Evolutionary conservation across 2,888 invertebrate genomes (phyloP).

Genomic region (Electrophaes corylata): DNA sequence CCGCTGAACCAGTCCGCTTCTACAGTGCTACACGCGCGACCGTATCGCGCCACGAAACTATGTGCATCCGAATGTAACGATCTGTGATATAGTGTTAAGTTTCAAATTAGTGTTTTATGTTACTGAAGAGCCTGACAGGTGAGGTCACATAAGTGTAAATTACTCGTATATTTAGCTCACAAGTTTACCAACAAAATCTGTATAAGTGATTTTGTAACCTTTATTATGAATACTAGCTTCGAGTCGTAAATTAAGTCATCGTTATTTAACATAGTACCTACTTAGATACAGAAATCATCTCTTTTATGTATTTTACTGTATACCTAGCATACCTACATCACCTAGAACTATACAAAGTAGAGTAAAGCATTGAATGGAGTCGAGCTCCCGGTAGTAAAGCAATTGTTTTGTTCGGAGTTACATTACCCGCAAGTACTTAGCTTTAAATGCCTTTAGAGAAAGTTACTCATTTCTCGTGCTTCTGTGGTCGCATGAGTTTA

Average conservation of each 20-base stretch:
- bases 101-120: constrained; percentile 61
- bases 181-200: constrained; percentile 49
- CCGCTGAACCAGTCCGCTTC: constrained; percentile 59
- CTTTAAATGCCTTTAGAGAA: constrained; percentile 56
- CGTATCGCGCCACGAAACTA: constrained; percentile 58
- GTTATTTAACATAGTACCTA: constrained; percentile 17
- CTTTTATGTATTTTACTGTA: neutral
- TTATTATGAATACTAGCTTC: constrained; percentile 38
- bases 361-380: constrained; percentile 38
- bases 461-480: constrained; percentile 51
- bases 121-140: constrained; percentile 55
- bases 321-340: neutral
- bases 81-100: constrained; percentile 82
- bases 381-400: constrained; percentile 40
- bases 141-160: constrained; percentile 43
- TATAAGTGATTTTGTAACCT: constrained; percentile 51
- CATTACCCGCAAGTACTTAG: constrained; percentile 39
- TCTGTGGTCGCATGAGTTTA: constrained; percentile 36
- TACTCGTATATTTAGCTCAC: constrained; percentile 6
- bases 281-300: neutral
- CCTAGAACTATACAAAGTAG: constrained; percentile 1
- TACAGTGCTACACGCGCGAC: constrained; percentile 63
- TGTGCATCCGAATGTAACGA: constrained; percentile 72
- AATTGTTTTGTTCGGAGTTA: constrained; percentile 57
- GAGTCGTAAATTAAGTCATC: constrained; percentile 14